Conservation (phyloP, 2,888 invertebrate genomes). For the Drepanosiphum platanoidis region DNA sequence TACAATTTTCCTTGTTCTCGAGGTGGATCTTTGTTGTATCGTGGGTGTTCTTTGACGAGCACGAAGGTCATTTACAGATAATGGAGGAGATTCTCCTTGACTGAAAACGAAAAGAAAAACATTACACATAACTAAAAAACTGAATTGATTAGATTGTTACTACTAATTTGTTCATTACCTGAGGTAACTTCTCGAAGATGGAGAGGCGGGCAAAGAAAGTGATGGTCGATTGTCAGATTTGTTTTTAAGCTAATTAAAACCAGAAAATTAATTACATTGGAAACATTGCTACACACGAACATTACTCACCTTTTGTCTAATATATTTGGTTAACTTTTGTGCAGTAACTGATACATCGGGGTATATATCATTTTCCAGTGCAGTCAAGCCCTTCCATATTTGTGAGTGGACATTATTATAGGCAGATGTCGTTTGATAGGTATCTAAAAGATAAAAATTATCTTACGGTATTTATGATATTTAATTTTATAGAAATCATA, state of each 20-base stretch:
- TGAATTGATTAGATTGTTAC: slow-evolving; percentile 20
- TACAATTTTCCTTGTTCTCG: slow-evolving; percentile 67
- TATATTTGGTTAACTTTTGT: slow-evolving; percentile 79
- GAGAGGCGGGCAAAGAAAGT: slow-evolving; percentile 72
- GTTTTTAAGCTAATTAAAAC: slow-evolving; percentile 41
- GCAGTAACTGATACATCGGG: slow-evolving; percentile 84
- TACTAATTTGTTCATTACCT: slow-evolving; percentile 57
- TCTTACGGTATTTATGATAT: neutral
- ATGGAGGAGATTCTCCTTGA: slow-evolving; percentile 71
- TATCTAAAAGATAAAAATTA: slow-evolving; percentile 8
- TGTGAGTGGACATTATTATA: slow-evolving; percentile 85
- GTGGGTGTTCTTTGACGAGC: slow-evolving; percentile 63
- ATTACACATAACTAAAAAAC: neutral
- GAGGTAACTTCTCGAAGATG: slow-evolving; percentile 67
- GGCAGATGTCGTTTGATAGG: slow-evolving; percentile 65
- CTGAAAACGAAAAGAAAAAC: slow-evolving; percentile 44
- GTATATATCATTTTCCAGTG: slow-evolving; percentile 87
- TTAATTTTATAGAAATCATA: neutral
- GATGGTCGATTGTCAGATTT: slow-evolving; percentile 69
- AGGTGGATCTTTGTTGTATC: slow-evolving; percentile 60
- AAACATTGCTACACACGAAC: neutral
- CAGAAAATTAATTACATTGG: neutral
- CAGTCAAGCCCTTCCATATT: slow-evolving; percentile 84
- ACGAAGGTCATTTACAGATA: slow-evolving; percentile 68
- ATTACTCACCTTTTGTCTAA: slow-evolving; percentile 76